Conservation (phyloP, 2,797 vertebrate genomes). For the Oophaga sylvatica region DNA sequence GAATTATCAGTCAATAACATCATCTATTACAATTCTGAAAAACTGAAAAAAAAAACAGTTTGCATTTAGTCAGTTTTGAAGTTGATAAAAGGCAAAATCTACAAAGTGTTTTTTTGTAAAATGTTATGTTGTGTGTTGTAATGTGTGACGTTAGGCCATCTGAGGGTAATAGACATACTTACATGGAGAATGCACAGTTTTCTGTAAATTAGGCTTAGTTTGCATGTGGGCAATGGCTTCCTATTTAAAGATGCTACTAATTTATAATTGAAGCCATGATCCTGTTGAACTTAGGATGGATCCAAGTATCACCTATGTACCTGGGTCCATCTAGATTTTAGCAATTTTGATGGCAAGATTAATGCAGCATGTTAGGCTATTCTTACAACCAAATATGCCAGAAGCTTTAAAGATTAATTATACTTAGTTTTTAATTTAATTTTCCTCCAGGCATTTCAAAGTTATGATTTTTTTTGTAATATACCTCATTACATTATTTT, state of each 20-base stretch:
- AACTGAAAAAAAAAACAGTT: background rate
- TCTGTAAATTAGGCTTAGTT: background rate
- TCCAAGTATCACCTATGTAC: background rate
- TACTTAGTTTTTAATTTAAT: too few relatives aligned
- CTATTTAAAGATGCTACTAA: too few relatives aligned
- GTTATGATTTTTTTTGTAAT: too few relatives aligned
- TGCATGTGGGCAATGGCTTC: background rate
- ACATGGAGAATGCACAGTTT: background rate
- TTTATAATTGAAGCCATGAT: background rate
- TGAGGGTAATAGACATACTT: background rate
- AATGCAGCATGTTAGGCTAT: background rate
- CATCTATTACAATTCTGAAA: background rate
- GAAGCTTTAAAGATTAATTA: too few relatives aligned
- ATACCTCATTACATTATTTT: too few relatives aligned
- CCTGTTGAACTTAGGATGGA: too few relatives aligned
- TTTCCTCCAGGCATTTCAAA: too few relatives aligned
- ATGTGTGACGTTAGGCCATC: slow-evolving; percentile 1
- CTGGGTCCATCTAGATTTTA: background rate
- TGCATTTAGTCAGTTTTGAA: background rate
- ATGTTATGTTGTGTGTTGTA: background rate
- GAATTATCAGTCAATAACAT: background rate
- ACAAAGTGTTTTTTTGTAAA: background rate
- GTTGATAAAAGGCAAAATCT: background rate
- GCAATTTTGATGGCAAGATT: background rate
- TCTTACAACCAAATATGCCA: background rate